Evolutionary conservation across 2,888 invertebrate species (phyloP).

Genomic region (Apodemia zela): DNA sequence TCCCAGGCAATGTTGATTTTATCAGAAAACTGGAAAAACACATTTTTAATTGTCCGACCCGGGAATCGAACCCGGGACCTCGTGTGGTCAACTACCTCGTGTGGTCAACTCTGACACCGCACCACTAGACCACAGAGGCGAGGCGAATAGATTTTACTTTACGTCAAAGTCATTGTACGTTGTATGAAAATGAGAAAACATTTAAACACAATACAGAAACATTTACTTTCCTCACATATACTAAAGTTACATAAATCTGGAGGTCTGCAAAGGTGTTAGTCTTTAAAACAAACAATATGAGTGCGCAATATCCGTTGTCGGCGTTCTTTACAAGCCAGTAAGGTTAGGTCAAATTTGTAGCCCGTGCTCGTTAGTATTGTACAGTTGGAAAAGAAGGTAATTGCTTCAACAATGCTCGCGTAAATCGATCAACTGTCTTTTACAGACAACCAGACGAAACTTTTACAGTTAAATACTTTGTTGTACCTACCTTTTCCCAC

Average conservation of each 20-base stretch:
- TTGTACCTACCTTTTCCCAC: too few relatives aligned
- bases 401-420: neutral
- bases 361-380: constrained; percentile 1
- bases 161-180: too few relatives aligned
- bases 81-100: too few relatives aligned
- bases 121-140: too few relatives aligned
- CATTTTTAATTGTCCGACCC: too few relatives aligned
- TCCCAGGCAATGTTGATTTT: too few relatives aligned
- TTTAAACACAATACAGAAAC: neutral
- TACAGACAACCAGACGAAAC: neutral
- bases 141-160: too few relatives aligned
- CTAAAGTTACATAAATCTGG: neutral
- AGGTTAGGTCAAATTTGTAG: constrained; percentile 13
- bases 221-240: neutral
- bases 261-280: constrained; percentile 7
- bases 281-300: constrained; percentile 11
- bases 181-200: too few relatives aligned
- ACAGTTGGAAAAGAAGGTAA: constrained; percentile 11
- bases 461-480: neutral
- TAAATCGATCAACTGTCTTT: neutral
- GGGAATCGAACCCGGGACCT: too few relatives aligned
- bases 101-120: too few relatives aligned
- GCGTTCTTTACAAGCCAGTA: constrained; percentile 8
- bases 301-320: constrained; percentile 15
- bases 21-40: too few relatives aligned